Base-by-base conservation (phyloP, 2,888 invertebrate species). In the Priocnemis perturbator region DNA sequence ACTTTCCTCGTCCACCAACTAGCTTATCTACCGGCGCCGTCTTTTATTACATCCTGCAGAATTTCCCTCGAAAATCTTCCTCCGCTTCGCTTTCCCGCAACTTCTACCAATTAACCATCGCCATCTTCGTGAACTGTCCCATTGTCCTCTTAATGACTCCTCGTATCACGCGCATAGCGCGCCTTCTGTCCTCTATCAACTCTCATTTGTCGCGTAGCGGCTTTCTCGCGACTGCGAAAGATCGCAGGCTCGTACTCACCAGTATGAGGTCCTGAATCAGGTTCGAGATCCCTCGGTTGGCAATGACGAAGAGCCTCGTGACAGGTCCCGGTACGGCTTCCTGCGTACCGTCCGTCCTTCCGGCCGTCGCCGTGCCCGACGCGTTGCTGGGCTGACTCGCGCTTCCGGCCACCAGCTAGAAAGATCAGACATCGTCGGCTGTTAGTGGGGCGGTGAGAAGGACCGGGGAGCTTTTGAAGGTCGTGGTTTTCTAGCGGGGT, bases 321-420 rank as follows among this genome's bases (percentile, higher is more conserved):
- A 96, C 93, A 66, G 96, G 96, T 83, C 96, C 96, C 89, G 96
- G 96, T 83, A 96, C 95, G 66, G 95, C 96, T 89, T 96, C 96
- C 60, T 93, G 93, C 7, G 63, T 44, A 3, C 60, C 74, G 2
- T 76, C 76, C n/a, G 60, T 17, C 20, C 70, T 73, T 44, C 71
- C 79, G 15, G 63, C 62, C 0, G 58, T 19, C 4, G 53, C 91
- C 4, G 87, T 90, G 14, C 90, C 91, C 20, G 90, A 90, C 7
- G 90, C 90, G 68, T 90, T 91, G 30, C 91, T 63, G 91, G 81
- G 91, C 91, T 92, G 78, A 90, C 90, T 93, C 60, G 93, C 93
- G 82, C 93, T 93, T 60, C 96, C 96, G 73, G 96, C 95, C 80
- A 96, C 94, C 89, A 96, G 91, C 96, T 96, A 91, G 20, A 91